Evolutionary conservation across 2,113 vertebrate genomes (phyloP).

Genomic region (Dasyurus viverrinus): DNA sequence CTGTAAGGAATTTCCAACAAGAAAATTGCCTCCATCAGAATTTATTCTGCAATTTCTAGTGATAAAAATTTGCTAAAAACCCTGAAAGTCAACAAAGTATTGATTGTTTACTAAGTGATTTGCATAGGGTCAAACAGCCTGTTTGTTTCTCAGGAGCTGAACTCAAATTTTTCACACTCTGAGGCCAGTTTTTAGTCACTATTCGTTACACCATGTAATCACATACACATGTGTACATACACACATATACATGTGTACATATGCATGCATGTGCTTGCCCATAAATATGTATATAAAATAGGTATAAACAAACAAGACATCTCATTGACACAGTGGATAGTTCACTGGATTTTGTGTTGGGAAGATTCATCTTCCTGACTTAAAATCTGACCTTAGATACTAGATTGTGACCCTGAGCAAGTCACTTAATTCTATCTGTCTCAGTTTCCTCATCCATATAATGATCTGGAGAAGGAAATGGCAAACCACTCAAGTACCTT

Average conservation of each 20-base stretch:
- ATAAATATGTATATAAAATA: not conserved
- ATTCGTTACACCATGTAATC: not conserved
- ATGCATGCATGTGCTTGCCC: not conserved
- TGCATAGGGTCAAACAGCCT: not conserved
- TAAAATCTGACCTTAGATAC: not conserved
- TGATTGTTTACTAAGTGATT: not conserved
- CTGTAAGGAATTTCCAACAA: not conserved
- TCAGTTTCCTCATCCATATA: too few species aligned
- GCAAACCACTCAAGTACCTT: too few species aligned
- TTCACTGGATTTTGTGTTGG: not conserved
- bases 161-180: not conserved
- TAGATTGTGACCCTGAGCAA: not conserved
- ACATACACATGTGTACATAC: not conserved
- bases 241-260: fast-evolving
- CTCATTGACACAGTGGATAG: not conserved
- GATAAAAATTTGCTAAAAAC: not conserved
- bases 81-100: not conserved
- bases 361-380: not conserved
- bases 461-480: too few species aligned
- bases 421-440: too few species aligned
- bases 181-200: not conserved
- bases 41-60: not conserved
- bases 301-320: not conserved
- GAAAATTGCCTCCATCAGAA: not conserved
- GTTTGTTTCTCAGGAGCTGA: not conserved